Evolutionary conservation across 2,888 invertebrate species (phyloP).

Genomic region (Drosophila aldrichi): DNA sequence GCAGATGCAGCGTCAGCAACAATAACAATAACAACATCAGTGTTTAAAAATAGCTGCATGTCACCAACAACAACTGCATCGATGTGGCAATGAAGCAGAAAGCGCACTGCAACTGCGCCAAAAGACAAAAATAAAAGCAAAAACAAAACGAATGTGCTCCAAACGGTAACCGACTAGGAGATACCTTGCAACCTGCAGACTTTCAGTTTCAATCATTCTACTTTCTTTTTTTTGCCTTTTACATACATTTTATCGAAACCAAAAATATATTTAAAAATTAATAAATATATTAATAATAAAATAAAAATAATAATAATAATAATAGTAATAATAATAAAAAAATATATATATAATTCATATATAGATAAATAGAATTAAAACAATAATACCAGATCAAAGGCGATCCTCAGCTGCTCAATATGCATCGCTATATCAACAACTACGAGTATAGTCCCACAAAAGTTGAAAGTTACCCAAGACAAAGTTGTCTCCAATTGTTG

Average conservation of each 20-base stretch:
- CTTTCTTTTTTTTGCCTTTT: background rate
- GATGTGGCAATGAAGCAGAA: constrained; percentile 72
- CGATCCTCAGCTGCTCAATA: no score
- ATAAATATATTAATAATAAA: background rate
- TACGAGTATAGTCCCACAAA: background rate
- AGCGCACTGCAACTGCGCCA: constrained; percentile 27
- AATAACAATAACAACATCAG: constrained; percentile 34
- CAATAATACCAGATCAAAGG: no score
- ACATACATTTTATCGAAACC: background rate
- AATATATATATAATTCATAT: no score
- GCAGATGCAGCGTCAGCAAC: constrained; percentile 48
- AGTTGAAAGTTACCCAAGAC: background rate
- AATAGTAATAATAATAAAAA: no score
- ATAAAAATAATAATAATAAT: no score
- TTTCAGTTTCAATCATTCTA: background rate
- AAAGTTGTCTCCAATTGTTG: background rate
- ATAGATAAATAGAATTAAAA: no score
- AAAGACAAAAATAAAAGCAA: constrained; percentile 12
- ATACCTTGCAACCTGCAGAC: background rate
- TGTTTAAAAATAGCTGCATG: constrained; percentile 76
- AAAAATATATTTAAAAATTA: background rate
- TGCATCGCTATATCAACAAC: background rate
- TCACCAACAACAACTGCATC: constrained; percentile 59
- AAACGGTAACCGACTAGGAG: background rate
- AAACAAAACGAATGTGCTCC: constrained; percentile 25